Evolutionary conservation across 2,888 invertebrate species (phyloP).

Genomic region (Drosophila affinis): DNA sequence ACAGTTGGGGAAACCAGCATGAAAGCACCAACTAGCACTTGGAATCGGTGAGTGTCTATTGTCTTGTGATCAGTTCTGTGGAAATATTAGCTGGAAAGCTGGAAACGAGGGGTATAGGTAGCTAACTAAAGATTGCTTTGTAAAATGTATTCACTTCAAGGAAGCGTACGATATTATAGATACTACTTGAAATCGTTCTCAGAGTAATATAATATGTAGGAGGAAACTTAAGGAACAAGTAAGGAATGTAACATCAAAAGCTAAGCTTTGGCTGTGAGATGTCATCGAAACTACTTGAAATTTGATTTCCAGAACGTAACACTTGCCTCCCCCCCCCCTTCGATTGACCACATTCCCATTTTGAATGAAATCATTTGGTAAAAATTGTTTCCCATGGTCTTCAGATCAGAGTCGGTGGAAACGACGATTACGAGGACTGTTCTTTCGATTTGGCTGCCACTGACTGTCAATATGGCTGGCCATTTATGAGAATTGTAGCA

Average conservation of each 20-base stretch:
- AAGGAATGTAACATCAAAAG: background rate
- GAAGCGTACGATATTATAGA: background rate
- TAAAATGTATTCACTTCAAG: background rate
- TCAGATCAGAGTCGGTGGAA: slow-evolving; percentile 21
- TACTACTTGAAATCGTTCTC: background rate
- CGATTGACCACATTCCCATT: background rate
- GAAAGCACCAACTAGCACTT: slow-evolving; percentile 1
- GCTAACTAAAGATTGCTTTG: background rate
- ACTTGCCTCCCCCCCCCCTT: background rate
- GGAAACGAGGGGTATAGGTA: background rate
- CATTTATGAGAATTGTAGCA: slow-evolving; percentile 75
- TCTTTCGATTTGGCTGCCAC: slow-evolving; percentile 53
- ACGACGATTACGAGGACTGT: slow-evolving; percentile 10
- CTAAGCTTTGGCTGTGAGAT: background rate
- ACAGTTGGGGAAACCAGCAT: slow-evolving; percentile 15
- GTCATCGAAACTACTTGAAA: background rate
- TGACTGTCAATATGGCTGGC: slow-evolving; percentile 66
- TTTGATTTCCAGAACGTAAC: too few species aligned
- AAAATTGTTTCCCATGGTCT: slow-evolving; percentile 32
- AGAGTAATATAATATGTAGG: background rate
- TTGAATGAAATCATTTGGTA: slow-evolving; percentile 11
- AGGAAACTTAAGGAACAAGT: too few species aligned
- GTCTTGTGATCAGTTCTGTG: background rate
- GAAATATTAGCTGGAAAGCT: slow-evolving; percentile 14
- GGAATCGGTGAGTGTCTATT: slow-evolving; percentile 19